phyloP scores from a whole-genome alignment of 2,888 invertebrate species.

The Tribolium freemani region DNA sequence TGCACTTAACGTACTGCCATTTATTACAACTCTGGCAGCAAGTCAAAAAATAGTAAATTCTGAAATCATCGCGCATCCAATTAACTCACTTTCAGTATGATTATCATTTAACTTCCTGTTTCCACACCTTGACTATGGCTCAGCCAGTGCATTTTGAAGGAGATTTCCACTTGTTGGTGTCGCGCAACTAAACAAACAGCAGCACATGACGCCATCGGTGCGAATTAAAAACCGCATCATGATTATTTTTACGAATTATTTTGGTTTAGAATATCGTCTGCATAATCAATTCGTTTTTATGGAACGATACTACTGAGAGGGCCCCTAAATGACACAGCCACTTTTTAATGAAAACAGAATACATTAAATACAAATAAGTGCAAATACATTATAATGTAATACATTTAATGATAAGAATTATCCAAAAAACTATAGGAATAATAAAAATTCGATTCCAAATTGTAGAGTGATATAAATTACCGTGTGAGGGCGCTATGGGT shows the following conservation, averaged over 20 bases:
- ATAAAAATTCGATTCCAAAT: too few relatives aligned
- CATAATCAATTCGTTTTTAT: neutral
- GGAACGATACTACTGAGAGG: too few relatives aligned
- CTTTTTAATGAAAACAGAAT: too few relatives aligned
- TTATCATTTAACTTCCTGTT: neutral
- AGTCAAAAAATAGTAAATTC: neutral
- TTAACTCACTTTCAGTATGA: neutral
- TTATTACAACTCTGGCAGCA: neutral
- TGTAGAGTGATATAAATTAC: too few relatives aligned
- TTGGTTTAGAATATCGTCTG: neutral
- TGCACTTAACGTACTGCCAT: neutral
- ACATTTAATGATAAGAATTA: too few relatives aligned
- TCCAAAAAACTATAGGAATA: too few relatives aligned
- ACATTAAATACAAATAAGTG: too few relatives aligned
- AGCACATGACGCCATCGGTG: neutral
- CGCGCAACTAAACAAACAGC: neutral
- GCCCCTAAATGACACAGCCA: too few relatives aligned
- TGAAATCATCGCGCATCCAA: neutral
- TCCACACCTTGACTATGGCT: neutral
- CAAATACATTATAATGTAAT: too few relatives aligned
- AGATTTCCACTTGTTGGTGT: neutral
- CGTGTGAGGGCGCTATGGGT: too few relatives aligned
- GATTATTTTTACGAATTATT: constrained; percentile 11
- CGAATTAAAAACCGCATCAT: neutral
- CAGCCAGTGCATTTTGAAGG: neutral